These are phyloP conservation scores for Balearica regulorum DNA, from an alignment of 2,797 vertebrate species.

Conservation along the genomic window DNA sequence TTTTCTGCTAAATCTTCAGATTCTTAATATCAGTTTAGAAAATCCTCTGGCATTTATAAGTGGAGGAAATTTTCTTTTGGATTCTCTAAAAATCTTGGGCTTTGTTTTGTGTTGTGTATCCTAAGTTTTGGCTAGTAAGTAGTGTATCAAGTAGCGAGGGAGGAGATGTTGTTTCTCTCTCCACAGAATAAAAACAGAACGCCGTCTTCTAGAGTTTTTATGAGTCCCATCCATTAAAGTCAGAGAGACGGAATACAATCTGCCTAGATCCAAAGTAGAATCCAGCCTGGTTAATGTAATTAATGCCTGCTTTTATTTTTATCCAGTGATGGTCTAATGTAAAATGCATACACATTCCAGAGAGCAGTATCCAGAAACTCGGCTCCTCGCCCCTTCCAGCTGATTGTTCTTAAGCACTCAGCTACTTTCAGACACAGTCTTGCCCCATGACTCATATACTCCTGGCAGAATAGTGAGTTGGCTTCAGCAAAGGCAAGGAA, in stretches of 20 bases:
- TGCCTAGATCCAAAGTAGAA: neutral
- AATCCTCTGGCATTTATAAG: neutral
- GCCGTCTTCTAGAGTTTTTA: neutral
- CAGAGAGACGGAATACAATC: neutral
- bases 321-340: slow-evolving; percentile 48
- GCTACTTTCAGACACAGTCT: slow-evolving; percentile 42
- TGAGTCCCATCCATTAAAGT: neutral
- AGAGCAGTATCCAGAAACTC: slow-evolving; percentile 39
- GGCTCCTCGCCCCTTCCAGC: neutral
- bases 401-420: slow-evolving; percentile 55
- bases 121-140: neutral
- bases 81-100: neutral
- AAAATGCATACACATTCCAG: slow-evolving; percentile 55
- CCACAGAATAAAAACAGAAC: neutral
- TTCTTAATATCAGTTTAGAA: neutral
- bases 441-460: slow-evolving; percentile 53
- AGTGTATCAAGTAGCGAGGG: neutral
- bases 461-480: slow-evolving; percentile 39
- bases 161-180: neutral
- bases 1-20: neutral
- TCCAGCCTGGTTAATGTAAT: slow-evolving; percentile 29
- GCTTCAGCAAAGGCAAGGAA: slow-evolving; percentile 20
- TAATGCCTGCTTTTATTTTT: slow-evolving; percentile 58
- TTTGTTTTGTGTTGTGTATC: neutral
- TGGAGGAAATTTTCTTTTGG: neutral